Evolutionary conservation across 2,113 vertebrate genomes (phyloP).

Genomic region (Argyrosomus japonicus): DNA sequence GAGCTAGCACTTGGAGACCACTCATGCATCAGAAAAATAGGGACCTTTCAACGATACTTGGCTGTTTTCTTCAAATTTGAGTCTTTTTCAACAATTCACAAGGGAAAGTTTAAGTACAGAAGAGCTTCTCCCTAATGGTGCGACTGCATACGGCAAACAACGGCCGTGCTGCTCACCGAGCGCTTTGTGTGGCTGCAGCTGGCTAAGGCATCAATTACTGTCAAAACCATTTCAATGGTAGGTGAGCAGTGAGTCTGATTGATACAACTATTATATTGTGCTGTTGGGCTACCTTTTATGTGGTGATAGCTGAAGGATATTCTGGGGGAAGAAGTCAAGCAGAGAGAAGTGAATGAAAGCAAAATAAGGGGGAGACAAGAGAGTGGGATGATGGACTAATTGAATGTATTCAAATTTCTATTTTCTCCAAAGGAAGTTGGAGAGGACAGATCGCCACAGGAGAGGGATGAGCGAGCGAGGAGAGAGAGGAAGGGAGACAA

Average conservation of each 20-base stretch:
- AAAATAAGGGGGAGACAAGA: background rate
- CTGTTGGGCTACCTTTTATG: slow-evolving; percentile 30
- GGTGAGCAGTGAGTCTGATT: slow-evolving; percentile 40
- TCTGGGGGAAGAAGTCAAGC: slow-evolving; percentile 33
- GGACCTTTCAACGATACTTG: slow-evolving; percentile 21
- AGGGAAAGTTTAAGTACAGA: slow-evolving; percentile 32
- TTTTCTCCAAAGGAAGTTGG: slow-evolving; percentile 38
- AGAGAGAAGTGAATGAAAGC: background rate
- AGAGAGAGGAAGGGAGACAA: slow-evolving; percentile 13
- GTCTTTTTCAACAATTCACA: slow-evolving; percentile 22
- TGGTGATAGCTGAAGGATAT: background rate
- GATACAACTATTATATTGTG: slow-evolving; percentile 36
- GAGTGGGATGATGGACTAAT: slow-evolving; percentile 50
- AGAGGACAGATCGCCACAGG: slow-evolving; percentile 29
- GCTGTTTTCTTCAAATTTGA: slow-evolving; percentile 35
- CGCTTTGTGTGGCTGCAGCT: slow-evolving; percentile 28
- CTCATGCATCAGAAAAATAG: slow-evolving; percentile 33
- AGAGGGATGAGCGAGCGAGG: slow-evolving; percentile 10
- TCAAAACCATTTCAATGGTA: slow-evolving; percentile 35
- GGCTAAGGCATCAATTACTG: slow-evolving; percentile 59
- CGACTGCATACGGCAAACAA: slow-evolving; percentile 48
- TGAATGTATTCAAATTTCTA: slow-evolving; percentile 50
- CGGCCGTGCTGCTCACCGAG: slow-evolving; percentile 12
- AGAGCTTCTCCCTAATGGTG: slow-evolving; percentile 41
- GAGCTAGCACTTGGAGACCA: slow-evolving; percentile 26